Percentiles rank a stretch among this genome's conserved stretches.
Conservation (phyloP, 2,888 invertebrate species). For the Dichetophora obliterata region DNA sequence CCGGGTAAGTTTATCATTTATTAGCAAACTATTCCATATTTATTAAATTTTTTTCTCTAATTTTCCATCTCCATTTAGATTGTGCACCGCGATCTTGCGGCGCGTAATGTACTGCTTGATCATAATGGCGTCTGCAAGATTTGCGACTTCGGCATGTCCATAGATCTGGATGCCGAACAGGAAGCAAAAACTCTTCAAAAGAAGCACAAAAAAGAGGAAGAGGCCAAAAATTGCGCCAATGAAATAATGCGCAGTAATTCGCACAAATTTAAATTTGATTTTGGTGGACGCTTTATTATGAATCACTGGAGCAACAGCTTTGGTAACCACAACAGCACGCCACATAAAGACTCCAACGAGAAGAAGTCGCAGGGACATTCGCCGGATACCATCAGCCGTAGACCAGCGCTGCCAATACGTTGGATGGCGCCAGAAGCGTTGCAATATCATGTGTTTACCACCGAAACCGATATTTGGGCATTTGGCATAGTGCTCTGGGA, state of each 20-base stretch:
- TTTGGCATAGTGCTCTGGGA: constrained; percentile 90
- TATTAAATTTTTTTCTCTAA: background rate
- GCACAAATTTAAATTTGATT: constrained; percentile 65
- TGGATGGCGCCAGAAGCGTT: constrained; percentile 92
- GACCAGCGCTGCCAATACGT: constrained; percentile 68
- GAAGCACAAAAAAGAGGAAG: constrained; percentile 37
- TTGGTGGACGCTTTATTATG: constrained; percentile 65
- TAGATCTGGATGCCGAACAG: constrained; percentile 72
- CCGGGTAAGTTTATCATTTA: constrained; percentile 74
- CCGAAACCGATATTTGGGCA: constrained; percentile 89
- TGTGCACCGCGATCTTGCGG: constrained; percentile 87
- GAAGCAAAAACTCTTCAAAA: constrained; percentile 59
- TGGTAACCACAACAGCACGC: constrained; percentile 44
- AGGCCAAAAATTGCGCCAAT: constrained; percentile 58
- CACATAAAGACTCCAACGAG: constrained; percentile 37
- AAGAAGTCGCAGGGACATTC: constrained; percentile 47
- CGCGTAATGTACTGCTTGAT: constrained; percentile 85
- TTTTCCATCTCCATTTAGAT: constrained; percentile 73
- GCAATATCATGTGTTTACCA: constrained; percentile 82
- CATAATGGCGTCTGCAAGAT: constrained; percentile 90
- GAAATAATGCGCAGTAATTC: constrained; percentile 60
- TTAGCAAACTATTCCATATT: background rate
- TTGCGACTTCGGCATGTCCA: constrained; percentile 89
- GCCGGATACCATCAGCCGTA: constrained; percentile 65
- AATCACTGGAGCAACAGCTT: constrained; percentile 65